Evolutionary conservation across 2,888 invertebrate species (phyloP).

Genomic region (Drosophila kokeensis): DNA sequence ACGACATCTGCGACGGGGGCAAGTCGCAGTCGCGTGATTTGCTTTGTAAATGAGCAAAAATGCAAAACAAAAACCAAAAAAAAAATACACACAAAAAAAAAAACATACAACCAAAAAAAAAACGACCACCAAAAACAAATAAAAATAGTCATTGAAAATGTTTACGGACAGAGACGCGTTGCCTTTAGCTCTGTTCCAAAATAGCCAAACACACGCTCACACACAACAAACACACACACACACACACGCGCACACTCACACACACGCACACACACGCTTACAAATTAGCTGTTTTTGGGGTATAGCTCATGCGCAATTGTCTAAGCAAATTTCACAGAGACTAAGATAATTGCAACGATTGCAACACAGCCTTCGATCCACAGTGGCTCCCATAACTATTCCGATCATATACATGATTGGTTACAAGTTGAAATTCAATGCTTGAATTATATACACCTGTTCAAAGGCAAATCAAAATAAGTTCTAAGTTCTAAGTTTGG

Average conservation of each 20-base stretch:
- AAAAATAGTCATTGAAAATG: slow-evolving; percentile 80
- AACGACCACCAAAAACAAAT: slow-evolving; percentile 51
- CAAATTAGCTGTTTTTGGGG: slow-evolving; percentile 55
- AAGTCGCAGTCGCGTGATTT: slow-evolving; percentile 75
- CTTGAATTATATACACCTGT: not conserved
- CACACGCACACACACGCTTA: slow-evolving; percentile 1
- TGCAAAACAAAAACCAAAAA: slow-evolving; percentile 57
- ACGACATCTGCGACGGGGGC: slow-evolving; percentile 74
- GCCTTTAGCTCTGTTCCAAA: slow-evolving; percentile 64
- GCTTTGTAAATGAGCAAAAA: slow-evolving; percentile 77
- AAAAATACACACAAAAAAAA: slow-evolving; percentile 36
- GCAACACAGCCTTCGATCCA: slow-evolving; percentile 19
- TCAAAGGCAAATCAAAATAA: not conserved
- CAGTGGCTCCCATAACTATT: slow-evolving; percentile 9
- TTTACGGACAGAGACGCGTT: slow-evolving; percentile 60
- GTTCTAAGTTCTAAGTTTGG: not conserved
- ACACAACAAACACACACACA: slow-evolving; percentile 16
- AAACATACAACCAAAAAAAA: slow-evolving; percentile 8
- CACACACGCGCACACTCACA: slow-evolving; percentile 16
- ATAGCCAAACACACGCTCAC: slow-evolving; percentile 43
- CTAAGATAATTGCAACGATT: slow-evolving; percentile 48
- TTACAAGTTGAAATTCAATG: not conserved
- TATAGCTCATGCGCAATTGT: slow-evolving; percentile 47
- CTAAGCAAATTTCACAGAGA: slow-evolving; percentile 55
- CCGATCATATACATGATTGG: not conserved